Base-by-base conservation (phyloP, 2,797 vertebrate species). In the Xiphophorus birchmanni region DNA sequence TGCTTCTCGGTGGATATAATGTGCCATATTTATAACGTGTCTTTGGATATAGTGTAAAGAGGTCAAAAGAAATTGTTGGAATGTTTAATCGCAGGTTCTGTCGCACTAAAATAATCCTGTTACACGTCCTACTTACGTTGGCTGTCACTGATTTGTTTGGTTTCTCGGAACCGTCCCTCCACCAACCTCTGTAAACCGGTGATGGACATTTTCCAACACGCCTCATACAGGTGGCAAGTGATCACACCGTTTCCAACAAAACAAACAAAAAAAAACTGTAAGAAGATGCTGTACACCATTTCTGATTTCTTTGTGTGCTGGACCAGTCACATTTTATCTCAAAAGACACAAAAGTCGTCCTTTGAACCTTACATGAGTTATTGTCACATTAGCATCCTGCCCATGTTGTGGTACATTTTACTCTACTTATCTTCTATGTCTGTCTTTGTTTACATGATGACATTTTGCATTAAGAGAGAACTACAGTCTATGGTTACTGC, bases 361-460 rank as follows among this genome's bases (percentile, higher is more conserved):
- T 88, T 54, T 78, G 84, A 65, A 81, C 79, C 67, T 82, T 78
- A 71, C 67, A 76, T 52, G 56, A 73, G 58, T 87, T 82, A 44
- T 71, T 60, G 60, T 86, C 82, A 85, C 45, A 4, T 80, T 79
- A 54, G 80, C 82, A 69, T 78, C 58, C 79, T 84, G 82, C 90
- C 91, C 80, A 86, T 77, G 80, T 86, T 90, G 91, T 93, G 90
- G 80, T 92, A 90, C 86, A 79, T 90, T 89, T 91, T 76, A 74
- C 86, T 90, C 89, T 88, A 84, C 79, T 65, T 80, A 67, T 75
- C 87, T 91, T 92, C 85, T 82, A 77, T 93, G 89, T 91, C 87
- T 90, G 89, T 94, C 91, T 93, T 88, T 93, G 93, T 94, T 94
- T 94, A 95, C 93, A 94, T 85, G 18, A 89, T 85, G 78, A 91